A percentile compares a stretch with the other conserved stretches of the same genome.
Evolutionary conservation across 2,113 vertebrate species (phyloP).

Genomic region (Urocynchramus pylzowi): DNA sequence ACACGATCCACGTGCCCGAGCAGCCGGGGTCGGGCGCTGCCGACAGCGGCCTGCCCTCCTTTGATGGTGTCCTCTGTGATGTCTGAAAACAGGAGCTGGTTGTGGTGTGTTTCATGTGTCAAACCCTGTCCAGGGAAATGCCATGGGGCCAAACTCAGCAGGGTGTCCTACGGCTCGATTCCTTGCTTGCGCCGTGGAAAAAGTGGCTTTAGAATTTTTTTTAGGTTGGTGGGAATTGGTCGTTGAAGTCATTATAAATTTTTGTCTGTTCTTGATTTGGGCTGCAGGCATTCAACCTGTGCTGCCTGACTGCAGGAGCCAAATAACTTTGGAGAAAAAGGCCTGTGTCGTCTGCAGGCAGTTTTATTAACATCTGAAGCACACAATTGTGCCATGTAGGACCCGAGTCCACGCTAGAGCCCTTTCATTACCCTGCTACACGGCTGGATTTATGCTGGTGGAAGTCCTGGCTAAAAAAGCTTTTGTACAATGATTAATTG

Average conservation of each 20-base stretch:
- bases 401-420: background rate
- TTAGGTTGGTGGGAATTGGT: background rate
- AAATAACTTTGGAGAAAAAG: slow-evolving; percentile 30
- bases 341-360: background rate
- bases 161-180: background rate
- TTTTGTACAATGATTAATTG: slow-evolving; percentile 79
- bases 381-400: background rate
- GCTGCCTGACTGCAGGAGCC: background rate
- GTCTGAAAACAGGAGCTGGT: background rate
- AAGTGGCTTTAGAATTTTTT: background rate
- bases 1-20: background rate
- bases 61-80: background rate
- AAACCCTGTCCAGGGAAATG: background rate
- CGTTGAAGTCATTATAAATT: background rate
- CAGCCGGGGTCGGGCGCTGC: background rate
- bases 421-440: background rate
- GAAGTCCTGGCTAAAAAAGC: slow-evolving; percentile 46
- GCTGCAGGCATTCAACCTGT: background rate
- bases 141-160: background rate
- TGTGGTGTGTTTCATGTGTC: background rate
- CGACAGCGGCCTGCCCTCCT: background rate
- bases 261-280: background rate
- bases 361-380: slow-evolving; percentile 38
- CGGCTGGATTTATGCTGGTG: background rate
- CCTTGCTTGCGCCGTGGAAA: background rate